Evolutionary conservation across 2,113 vertebrate genomes (phyloP), one percentile per base, ranked within the genome.

Genomic region (Saccopteryx leptura): DNA sequence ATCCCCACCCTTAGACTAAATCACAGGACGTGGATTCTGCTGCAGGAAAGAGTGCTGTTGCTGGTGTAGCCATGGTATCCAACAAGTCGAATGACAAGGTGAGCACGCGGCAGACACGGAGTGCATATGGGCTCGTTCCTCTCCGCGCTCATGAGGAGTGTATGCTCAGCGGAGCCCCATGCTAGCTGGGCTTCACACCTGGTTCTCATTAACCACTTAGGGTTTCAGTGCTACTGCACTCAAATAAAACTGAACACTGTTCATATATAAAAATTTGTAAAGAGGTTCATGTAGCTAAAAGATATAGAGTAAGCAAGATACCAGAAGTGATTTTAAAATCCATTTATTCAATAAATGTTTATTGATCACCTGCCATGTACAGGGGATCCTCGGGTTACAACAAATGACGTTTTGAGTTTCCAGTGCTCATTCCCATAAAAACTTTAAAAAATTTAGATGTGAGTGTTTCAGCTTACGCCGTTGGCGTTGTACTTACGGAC

Each of bases 1-100:
- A 17, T 96, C 52, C 66, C n/a, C 11, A 18, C 15, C 52, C 19
- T 46, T 84, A 98, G 98, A 60, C 69, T 2, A 88, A 97, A 28
- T 11, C 96, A 21, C 82, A 95, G 84, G 95, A 93, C 19, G 7
- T 21, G 2, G 10, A 39, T 82, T 2, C 2, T 2, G 78, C 24
- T 4, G 52, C n/a, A 19, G 81, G 76, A 21, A 56, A 69, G n/a
- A 54, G 75, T 7, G 33, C 61, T 4, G 71, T 46, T 88, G 91
- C 88, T 52, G 71, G 5, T 50, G 74, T 58, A 28, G 26, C 65
- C 17, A n/a, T 61, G 21, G 12, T 26, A 14, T 52, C 85, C 18
- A 72, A 13, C 71, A 96, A 94, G 33, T 54, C 75, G 1, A 72
- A 24, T 23, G 94, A 83, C 50, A 92, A 97, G 95, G 97, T 97